These are phyloP conservation scores for Cenopis cana DNA, from an alignment of 2,888 invertebrate species.

Conservation along the genomic window DNA sequence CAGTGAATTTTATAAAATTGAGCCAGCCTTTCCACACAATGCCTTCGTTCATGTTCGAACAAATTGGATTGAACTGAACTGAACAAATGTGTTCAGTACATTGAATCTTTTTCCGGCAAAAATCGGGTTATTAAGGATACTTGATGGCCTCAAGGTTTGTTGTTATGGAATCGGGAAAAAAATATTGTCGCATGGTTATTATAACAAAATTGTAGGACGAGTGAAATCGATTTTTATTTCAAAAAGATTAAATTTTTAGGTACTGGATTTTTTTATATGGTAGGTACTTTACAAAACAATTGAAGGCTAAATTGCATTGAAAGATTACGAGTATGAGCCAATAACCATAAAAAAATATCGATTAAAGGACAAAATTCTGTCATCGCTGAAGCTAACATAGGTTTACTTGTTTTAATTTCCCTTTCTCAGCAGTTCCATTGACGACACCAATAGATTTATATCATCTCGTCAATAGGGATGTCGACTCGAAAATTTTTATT, in stretches of 20 bases:
- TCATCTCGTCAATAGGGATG: slow-evolving; percentile 91
- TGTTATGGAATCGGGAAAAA: background rate
- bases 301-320: too few relatives aligned
- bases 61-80: slow-evolving; percentile 44
- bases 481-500: too few relatives aligned
- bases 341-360: too few relatives aligned
- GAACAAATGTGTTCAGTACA: slow-evolving; percentile 43
- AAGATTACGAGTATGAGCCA: too few relatives aligned
- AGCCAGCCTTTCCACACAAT: slow-evolving; percentile 41
- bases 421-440: slow-evolving; percentile 88
- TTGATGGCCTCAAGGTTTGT: background rate
- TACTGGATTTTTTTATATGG: too few relatives aligned
- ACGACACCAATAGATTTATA: slow-evolving; percentile 81
- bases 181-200: slow-evolving; percentile 1
- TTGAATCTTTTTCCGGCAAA: slow-evolving; percentile 39
- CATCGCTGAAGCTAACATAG: too few relatives aligned
- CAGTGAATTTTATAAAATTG: slow-evolving; percentile 42
- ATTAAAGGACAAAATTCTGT: slow-evolving; percentile 65
- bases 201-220: too few relatives aligned
- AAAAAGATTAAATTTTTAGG: too few relatives aligned
- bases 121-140: slow-evolving; percentile 31
- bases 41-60: slow-evolving; percentile 44
- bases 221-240: too few relatives aligned
- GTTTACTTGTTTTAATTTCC: too few relatives aligned
- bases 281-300: too few relatives aligned